These are phyloP conservation scores for Apis mellifera DNA, from an alignment of 1,140 invertebrate species.

Conservation along the genomic window Amel_HAv3.1 CM009933.2:12719501-12720000, in stretches of 20 bases:
- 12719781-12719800: not conserved
- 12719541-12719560: not conserved
- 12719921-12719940: no score
- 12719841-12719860: not conserved
- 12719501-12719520: not conserved
- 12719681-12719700: constrained; percentile 41
- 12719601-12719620: constrained; percentile 53
- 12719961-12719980: not conserved
- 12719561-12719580: not conserved
- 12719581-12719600: constrained; percentile 45
- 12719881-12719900: not conserved
- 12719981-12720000: no score
- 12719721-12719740: constrained; percentile 26
- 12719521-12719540: not conserved
- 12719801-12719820: not conserved
- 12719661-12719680: constrained; percentile 22
- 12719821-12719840: no score
- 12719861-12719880: not conserved
- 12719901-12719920: no score
- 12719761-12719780: constrained; percentile 9
- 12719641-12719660: constrained; percentile 52
- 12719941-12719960: not conserved
- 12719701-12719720: constrained; percentile 31
- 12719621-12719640: constrained; percentile 68
- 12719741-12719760: not conserved